phyloP scores from a whole-genome alignment of 1,140 invertebrate species.

The Drosophila triauraria region DNA sequence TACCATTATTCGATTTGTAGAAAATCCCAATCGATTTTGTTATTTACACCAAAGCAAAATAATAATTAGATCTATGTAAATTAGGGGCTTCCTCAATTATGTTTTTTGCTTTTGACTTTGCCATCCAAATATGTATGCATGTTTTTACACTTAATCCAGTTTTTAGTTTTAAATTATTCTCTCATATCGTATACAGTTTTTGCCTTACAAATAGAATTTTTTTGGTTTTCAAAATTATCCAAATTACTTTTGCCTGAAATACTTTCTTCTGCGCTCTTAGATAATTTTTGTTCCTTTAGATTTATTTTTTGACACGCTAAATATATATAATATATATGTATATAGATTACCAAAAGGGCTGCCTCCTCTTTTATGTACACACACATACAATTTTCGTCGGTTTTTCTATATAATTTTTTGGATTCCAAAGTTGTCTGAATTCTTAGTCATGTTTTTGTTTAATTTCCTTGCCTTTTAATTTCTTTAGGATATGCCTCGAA shows the following conservation, averaged over 20 bases:
- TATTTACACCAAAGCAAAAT: constrained; percentile 72
- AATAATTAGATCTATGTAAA: constrained; percentile 63
- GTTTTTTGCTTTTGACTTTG: constrained; percentile 5
- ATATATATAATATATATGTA: constrained; percentile 53
- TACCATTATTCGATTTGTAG: constrained; percentile 40
- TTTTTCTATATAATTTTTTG: constrained; percentile 25
- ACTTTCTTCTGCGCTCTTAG: constrained; percentile 16
- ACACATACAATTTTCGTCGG: constrained; percentile 33
- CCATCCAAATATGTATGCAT: constrained; percentile 39
- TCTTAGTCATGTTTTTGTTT: background rate
- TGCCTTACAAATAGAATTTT: constrained; percentile 55
- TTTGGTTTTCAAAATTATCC: constrained; percentile 24
- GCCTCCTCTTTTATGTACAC: constrained; percentile 35
- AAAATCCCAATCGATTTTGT: constrained; percentile 52
- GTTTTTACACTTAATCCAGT: constrained; percentile 45
- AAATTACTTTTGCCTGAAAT: constrained; percentile 32
- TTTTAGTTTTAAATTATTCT: constrained; percentile 47
- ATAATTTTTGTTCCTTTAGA: constrained; percentile 38
- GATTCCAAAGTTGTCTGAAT: constrained; percentile 28
- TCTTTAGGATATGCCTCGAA: constrained; percentile 56
- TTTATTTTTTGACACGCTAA: constrained; percentile 41
- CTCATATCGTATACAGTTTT: constrained; percentile 77
- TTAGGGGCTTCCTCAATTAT: constrained; percentile 18
- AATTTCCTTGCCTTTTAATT: constrained; percentile 9
- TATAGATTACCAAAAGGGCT: constrained; percentile 66